Evolutionary conservation across 2,888 invertebrate genomes (phyloP), one percentile per base, ranked within the genome.

Genomic region (Erebia aethiops): DNA sequence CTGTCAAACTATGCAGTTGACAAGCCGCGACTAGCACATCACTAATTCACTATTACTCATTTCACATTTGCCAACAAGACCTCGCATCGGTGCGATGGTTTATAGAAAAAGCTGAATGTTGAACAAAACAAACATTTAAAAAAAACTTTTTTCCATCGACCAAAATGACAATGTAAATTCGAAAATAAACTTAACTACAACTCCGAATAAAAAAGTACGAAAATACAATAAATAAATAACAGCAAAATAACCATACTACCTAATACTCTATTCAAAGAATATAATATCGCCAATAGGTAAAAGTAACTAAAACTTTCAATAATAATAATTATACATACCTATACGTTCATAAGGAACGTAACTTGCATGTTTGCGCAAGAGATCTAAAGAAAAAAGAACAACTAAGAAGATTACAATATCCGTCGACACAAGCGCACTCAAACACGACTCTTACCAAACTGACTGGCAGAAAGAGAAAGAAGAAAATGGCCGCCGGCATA

Each of bases 401-500:
- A 84, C 80, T 76, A 78, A 89, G 91, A 89, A 91, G 90, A 87
- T 82, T 67, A 61, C 54, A 78, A 79, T 76, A 76, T 76, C 79
- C 73, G 71, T 75, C 80, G 81, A 84, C 74, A 85, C 92, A 81
- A 78, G 84, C 81, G 80, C 74, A 77, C 87, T 69, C 79, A 79
- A 75, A 75, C 88, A 81, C 88, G 87, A 82, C 79, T 82, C 76
- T 81, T 78, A 75, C 82, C 74, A 81, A 82, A 93, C 92, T 92
- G 87, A 85, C 85, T 83, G 84, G 85, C 83, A 86, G 88, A 88
- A 86, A 84, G 87, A 90, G 86, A 87, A 89, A 91, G 92, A 93
- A 92, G 91, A 92, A 92, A 91, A 92, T 92, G 91, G 92, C 91
- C 77, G 88, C 81, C 86, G 76, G 76, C 73, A 79, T 77, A 71